Base-by-base conservation (phyloP, 2,888 invertebrate genomes). In the Empis stercorea region DNA sequence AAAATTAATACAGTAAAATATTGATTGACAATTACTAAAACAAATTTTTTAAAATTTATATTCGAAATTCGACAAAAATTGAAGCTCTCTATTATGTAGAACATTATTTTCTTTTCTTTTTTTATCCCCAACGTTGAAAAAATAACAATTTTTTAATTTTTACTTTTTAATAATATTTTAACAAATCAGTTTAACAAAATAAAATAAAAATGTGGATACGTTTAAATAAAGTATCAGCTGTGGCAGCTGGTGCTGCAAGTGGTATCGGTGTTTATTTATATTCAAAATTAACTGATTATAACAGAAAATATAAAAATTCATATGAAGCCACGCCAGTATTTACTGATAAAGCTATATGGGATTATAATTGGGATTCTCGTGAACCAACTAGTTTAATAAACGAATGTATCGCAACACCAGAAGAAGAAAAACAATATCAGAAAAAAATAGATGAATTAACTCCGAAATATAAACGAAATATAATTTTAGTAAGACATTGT, bases 401-500 rank as follows among this genome's bases (percentile, higher is more conserved):
- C 86, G 86, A 2, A 58, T 64, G 30, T 70, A 16, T 59, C 66
- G 37, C 59, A 2, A 60, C 61, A 3, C 68, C 71, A 0, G 76
- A 79, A 50, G 80, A 81, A 49, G 76, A 85, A 37, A 84, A 87
- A 60, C 73, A 75, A 45, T 76, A 75, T 50, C 84, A 85, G 61
- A 77, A 79, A 56, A 74, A 79, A 49, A 56, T 80, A 27, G 82
- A 84, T 55, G 76, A 78, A 48, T 67, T 72, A 1, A 79, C 73
- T 55, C 71, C 76, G n/a, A n/a, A 38, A 76, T 71, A 61, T 59
- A 55, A 4, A 54, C 59, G 95, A n/a, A 89, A 96, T 64, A 67
- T 97, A 45, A 77, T 97, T 55, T 73, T 97, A 14, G 84, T 97
- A 49, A 76, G 97, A 37, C 97, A 99, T 67, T 97, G 97, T 0